Base-by-base conservation (phyloP, 2,888 invertebrate species). In the Zeuzera pyrina region DNA sequence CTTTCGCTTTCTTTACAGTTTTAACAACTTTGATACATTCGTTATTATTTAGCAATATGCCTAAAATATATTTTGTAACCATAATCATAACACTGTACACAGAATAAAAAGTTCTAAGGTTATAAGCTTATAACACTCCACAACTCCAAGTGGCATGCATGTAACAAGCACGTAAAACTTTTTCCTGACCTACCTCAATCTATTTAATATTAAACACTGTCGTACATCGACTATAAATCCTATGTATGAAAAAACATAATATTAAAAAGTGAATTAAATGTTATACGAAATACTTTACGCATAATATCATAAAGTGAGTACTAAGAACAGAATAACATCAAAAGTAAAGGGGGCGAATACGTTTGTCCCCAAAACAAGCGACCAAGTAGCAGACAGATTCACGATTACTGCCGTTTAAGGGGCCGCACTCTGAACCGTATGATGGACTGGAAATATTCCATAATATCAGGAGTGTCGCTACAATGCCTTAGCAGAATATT, bases 401-500 rank as follows among this genome's bases (percentile, higher is more conserved):
- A 58, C 67, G 65, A 67, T 72, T 70, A 69, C 67, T 56, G 56
- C 64, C 58, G 60, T 68, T 68, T 62, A 49, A 67, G 65, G 67
- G 72, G 67, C 60, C 66, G 59, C 70, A 50, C 67, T 67, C 65
- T 64, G 56, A 51, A 58, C 59, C 52, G 53, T 65, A 77, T 76
- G 72, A 79, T 77, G 62, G 61, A 76, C 79, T 78, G 67, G 68
- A 73, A 77, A 78, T 77, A 78, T 77, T 69, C 71, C 69, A 69
- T 76, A 77, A 78, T 77, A 78, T 72, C 73, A 65, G 57, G 57
- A 71, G 66, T 72, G 64, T 66, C 68, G 69, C 76, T 72, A 79
- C 78, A 79, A 79, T 77, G 76, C 71, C 73, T 71, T 73, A 69
- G 70, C 53, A 64, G 78, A 79, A 77, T 77, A 81, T 81, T 81